These are phyloP conservation scores for Xenus cinereus DNA, from an alignment of 2,113 vertebrate species.

Conservation along the genomic window DNA sequence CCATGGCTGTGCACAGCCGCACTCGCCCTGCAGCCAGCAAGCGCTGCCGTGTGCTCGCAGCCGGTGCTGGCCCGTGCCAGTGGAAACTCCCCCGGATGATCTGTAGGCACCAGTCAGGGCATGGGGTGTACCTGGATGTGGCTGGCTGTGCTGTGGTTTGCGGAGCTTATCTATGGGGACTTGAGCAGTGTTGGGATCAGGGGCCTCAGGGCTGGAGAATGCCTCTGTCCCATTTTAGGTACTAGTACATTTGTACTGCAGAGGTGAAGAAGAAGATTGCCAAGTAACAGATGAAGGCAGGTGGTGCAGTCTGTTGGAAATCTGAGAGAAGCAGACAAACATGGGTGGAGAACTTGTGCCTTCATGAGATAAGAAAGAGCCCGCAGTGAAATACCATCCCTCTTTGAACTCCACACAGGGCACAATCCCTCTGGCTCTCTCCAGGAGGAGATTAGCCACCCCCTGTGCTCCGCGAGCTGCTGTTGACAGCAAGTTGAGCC, in stretches of 20 bases:
- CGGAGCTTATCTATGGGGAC: neutral
- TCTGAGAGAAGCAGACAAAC: neutral
- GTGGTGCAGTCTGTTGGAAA: neutral
- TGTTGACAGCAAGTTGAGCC: neutral
- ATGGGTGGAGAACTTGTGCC: neutral
- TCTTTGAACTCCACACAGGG: neutral
- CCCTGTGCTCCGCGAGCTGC: neutral
- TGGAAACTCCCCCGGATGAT: neutral
- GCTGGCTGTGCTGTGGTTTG: neutral
- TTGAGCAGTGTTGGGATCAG: neutral
- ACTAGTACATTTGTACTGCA: neutral
- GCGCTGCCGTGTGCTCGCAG: neutral
- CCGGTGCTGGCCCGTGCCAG: neutral
- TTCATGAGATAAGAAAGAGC: neutral
- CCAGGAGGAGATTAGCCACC: neutral
- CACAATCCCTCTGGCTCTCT: neutral
- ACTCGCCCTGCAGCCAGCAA: neutral
- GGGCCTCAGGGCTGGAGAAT: neutral
- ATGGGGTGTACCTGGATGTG: neutral
- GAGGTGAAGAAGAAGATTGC: neutral
- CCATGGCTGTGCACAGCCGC: rapidly evolving
- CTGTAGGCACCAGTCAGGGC: neutral
- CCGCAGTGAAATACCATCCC: neutral
- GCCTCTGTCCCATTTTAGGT: neutral
- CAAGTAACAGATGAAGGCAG: neutral